Conservation (phyloP, 2,797 vertebrate genomes). For the Lutra lutra region DNA sequence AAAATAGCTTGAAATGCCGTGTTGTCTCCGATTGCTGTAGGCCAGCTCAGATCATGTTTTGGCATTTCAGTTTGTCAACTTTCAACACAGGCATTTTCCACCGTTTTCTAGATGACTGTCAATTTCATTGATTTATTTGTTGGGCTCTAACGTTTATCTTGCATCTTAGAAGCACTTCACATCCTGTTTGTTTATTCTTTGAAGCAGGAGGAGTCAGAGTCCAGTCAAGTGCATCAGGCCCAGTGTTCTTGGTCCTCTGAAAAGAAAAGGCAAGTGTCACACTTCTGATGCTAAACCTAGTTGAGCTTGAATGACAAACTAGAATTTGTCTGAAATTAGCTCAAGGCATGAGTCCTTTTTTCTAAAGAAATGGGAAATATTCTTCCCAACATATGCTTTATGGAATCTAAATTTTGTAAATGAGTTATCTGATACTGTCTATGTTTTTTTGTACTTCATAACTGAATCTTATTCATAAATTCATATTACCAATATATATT, state of each 20-base stretch:
- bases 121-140: slow-evolving; percentile 27
- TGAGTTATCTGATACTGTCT: slow-evolving; percentile 47
- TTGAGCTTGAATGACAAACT: slow-evolving; percentile 49
- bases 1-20: slow-evolving; percentile 15
- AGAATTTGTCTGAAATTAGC: slow-evolving; percentile 31
- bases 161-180: slow-evolving; percentile 37
- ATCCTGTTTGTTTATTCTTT: slow-evolving; percentile 67
- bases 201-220: slow-evolving; percentile 96
- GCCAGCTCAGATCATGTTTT: slow-evolving; percentile 23
- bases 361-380: slow-evolving; percentile 37
- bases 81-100: background rate
- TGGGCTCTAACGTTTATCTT: slow-evolving; percentile 21
- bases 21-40: background rate
- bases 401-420: slow-evolving; percentile 24
- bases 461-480: slow-evolving; percentile 52
- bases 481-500: slow-evolving; percentile 56
- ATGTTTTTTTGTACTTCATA: slow-evolving; percentile 47
- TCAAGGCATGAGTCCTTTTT: slow-evolving; percentile 38
- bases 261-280: slow-evolving; percentile 94
- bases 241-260: slow-evolving; percentile 96
- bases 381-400: slow-evolving; percentile 26
- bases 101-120: background rate
- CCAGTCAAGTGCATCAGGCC: slow-evolving; percentile 98
- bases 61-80: slow-evolving; percentile 5
- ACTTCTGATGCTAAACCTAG: slow-evolving; percentile 32